phyloP scores from a whole-genome alignment of 2,113 vertebrate species.

The Pachycephala philippinensis region DNA sequence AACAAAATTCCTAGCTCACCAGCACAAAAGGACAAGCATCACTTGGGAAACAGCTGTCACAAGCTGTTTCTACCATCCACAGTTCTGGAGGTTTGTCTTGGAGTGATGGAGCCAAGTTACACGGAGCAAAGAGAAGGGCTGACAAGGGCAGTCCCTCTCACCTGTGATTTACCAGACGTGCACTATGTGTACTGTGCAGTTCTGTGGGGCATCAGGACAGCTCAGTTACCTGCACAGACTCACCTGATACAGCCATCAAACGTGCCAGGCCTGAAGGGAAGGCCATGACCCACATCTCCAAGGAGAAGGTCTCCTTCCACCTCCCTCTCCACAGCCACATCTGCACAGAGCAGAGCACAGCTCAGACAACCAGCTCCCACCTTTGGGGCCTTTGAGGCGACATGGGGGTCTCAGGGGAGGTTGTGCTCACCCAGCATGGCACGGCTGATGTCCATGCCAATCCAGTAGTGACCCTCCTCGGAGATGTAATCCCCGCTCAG shows the following conservation, averaged over 20 bases:
- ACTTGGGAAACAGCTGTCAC: not conserved
- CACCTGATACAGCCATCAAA: conserved; percentile 97
- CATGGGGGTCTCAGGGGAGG: not conserved
- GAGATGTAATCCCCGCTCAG: conserved; percentile 91
- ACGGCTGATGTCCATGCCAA: conserved; percentile 92
- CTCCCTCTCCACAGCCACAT: conserved; percentile 89
- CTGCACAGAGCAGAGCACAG: conserved; percentile 54
- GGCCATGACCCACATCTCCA: conserved; percentile 88
- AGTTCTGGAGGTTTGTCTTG: not conserved
- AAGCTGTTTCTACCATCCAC: not conserved
- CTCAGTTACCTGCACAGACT: not conserved
- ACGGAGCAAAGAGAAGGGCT: not conserved
- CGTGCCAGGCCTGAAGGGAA: conserved; percentile 87
- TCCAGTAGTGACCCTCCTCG: conserved; percentile 88
- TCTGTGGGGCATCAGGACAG: not conserved
- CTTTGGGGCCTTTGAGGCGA: no score
- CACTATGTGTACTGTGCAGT: rapidly evolving
- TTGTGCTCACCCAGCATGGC: conserved; percentile 88
- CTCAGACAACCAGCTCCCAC: not conserved
- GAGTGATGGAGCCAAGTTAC: not conserved
- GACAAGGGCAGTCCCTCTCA: not conserved
- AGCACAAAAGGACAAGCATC: not conserved
- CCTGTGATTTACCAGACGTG: not conserved
- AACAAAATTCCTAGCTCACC: not conserved
- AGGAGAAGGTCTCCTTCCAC: conserved; percentile 89